Evolutionary conservation across 2,888 invertebrate genomes (phyloP).

Genomic region (Chalcosyrphus nemorum): DNA sequence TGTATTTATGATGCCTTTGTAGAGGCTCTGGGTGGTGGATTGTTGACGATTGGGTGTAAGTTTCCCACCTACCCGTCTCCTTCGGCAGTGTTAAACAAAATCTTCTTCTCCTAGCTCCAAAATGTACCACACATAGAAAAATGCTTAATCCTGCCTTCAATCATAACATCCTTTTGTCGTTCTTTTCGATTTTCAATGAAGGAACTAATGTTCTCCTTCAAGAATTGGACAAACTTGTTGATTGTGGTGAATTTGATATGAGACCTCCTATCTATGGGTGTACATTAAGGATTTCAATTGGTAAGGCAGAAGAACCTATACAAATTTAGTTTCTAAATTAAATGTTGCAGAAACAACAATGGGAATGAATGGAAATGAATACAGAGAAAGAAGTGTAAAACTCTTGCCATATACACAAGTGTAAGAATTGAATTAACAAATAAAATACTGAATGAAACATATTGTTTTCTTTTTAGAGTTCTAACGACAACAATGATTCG

Average conservation of each 20-base stretch:
- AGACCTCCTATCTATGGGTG: conserved; percentile 1
- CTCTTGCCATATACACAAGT: conserved; percentile 41
- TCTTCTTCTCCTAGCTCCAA: conserved; percentile 9
- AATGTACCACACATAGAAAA: conserved; percentile 47
- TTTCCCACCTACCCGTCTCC: neutral
- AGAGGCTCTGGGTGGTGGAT: conserved; percentile 29
- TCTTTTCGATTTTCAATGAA: conserved; percentile 46
- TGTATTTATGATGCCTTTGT: conserved; percentile 41
- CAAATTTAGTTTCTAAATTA: neutral
- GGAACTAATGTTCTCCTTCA: conserved; percentile 1
- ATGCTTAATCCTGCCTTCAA: conserved; percentile 56
- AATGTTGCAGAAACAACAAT: conserved; percentile 43
- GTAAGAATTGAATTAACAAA: conserved; percentile 21
- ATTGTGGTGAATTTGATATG: conserved; percentile 1
- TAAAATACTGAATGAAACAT: neutral
- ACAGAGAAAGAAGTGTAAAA: conserved; percentile 45
- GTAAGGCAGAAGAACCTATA: neutral
- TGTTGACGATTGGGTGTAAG: conserved; percentile 48
- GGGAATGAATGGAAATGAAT: conserved; percentile 46
- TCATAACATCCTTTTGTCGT: conserved; percentile 34
- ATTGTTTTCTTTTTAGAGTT: conserved; percentile 8
- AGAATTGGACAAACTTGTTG: conserved; percentile 24
- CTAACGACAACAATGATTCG: conserved; percentile 55
- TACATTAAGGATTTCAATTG: conserved; percentile 46
- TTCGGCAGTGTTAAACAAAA: neutral